Evolutionary conservation across 1,140 invertebrate species (phyloP).

Genomic region (Habropoda laboriosa): DNA sequence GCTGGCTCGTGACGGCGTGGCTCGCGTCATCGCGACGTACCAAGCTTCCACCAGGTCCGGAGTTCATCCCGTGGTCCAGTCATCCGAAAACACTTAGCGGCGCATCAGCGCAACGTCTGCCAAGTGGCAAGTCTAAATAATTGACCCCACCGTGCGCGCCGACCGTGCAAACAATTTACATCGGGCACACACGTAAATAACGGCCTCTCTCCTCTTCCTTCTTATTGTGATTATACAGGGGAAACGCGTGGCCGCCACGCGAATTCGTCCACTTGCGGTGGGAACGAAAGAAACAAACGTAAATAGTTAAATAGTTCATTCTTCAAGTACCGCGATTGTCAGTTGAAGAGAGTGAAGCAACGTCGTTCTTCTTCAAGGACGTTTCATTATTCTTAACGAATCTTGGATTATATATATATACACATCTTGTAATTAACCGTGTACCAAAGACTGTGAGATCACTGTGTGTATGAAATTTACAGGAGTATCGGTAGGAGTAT

Average conservation of each 20-base stretch:
- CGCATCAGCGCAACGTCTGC: slow-evolving; percentile 54
- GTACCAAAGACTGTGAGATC: neutral
- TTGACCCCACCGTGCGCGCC: slow-evolving; percentile 59
- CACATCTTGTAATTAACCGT: too few species aligned
- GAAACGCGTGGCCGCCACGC: slow-evolving; percentile 32
- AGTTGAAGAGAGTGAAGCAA: too few species aligned
- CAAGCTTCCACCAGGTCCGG: slow-evolving; percentile 20
- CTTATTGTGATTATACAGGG: slow-evolving; percentile 36
- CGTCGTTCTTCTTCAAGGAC: too few species aligned
- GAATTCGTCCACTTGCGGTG: slow-evolving; percentile 33
- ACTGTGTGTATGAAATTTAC: neutral
- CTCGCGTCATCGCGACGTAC: slow-evolving; percentile 37
- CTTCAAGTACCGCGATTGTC: too few species aligned
- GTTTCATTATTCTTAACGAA: too few species aligned
- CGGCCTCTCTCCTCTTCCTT: slow-evolving; percentile 6
- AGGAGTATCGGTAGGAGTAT: too few species aligned
- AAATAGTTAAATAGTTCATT: slow-evolving; percentile 5
- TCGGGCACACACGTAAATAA: slow-evolving; percentile 55
- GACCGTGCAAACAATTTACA: slow-evolving; percentile 64
- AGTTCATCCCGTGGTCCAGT: slow-evolving; percentile 49
- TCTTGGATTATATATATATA: too few species aligned
- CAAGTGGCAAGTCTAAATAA: slow-evolving; percentile 60
- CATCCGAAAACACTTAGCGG: slow-evolving; percentile 67
- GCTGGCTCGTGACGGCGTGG: slow-evolving; percentile 4
- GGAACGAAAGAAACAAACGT: neutral